phyloP scores from a whole-genome alignment of 2,888 invertebrate genomes.

The Drosophila rellima region DNA sequence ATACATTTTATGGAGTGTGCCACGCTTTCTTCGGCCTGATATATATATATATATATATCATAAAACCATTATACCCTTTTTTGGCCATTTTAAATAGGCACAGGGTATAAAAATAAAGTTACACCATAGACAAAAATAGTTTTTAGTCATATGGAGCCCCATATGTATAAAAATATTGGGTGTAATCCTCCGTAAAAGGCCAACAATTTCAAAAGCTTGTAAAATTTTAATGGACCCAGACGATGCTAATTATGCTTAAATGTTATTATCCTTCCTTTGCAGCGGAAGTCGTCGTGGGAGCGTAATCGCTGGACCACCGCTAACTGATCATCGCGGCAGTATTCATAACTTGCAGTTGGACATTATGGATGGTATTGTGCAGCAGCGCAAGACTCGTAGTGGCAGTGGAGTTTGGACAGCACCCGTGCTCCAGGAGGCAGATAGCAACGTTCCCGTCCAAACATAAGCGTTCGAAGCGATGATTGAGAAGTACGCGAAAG shows the following conservation, averaged over 20 bases:
- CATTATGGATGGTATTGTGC: constrained; percentile 95
- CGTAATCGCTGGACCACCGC: constrained; percentile 88
- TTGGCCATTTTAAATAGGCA: too few relatives aligned
- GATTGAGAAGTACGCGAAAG: constrained; percentile 6
- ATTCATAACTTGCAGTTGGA: constrained; percentile 94
- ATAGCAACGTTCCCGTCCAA: constrained; percentile 85
- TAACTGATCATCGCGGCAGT: constrained; percentile 91
- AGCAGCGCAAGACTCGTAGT: constrained; percentile 90
- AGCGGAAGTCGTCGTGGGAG: constrained; percentile 85
- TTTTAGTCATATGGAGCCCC: too few relatives aligned
- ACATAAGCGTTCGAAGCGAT: constrained; percentile 76
- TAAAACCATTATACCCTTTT: too few relatives aligned
- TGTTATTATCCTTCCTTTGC: constrained; percentile 14
- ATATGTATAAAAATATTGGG: too few relatives aligned
- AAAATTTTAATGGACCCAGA: neutral
- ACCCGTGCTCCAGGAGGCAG: constrained; percentile 86
- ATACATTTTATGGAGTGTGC: too few relatives aligned
- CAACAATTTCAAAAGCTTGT: neutral
- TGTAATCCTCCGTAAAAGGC: too few relatives aligned
- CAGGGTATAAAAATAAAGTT: too few relatives aligned
- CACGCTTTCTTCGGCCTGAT: too few relatives aligned
- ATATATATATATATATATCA: too few relatives aligned
- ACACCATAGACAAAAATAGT: too few relatives aligned
- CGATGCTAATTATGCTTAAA: neutral
- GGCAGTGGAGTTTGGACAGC: constrained; percentile 89